Evolutionary conservation across 2,888 invertebrate genomes (phyloP).

Genomic region (Tanypteryx hageni): DNA sequence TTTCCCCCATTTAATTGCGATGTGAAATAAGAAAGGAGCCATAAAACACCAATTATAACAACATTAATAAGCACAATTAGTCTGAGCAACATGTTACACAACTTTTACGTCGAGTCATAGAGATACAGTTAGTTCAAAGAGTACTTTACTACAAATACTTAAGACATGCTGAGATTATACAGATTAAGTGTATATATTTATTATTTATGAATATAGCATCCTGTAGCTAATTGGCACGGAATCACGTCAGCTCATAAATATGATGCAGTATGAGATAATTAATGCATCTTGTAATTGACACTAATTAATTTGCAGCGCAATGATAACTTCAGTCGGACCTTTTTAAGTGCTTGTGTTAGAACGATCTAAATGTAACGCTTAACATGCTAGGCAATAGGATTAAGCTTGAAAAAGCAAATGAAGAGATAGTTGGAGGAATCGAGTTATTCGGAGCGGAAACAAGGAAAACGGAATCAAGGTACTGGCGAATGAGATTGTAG

Average conservation of each 20-base stretch:
- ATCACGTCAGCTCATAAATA: neutral
- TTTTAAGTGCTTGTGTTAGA: neutral
- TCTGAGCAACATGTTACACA: slow-evolving; percentile 49
- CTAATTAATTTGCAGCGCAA: neutral
- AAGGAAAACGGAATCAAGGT: neutral
- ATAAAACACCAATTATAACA: slow-evolving; percentile 31
- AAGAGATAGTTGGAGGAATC: neutral
- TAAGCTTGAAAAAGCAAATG: neutral
- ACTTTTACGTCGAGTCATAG: neutral
- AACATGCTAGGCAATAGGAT: neutral
- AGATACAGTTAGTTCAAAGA: neutral
- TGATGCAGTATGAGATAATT: neutral
- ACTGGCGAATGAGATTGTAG: too few relatives aligned
- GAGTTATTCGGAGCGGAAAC: neutral
- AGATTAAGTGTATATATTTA: neutral
- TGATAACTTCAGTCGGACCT: neutral
- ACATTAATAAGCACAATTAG: slow-evolving; percentile 57
- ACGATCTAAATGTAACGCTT: neutral
- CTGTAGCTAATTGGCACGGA: slow-evolving; percentile 22
- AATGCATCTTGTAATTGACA: slow-evolving; percentile 8
- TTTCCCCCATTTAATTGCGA: slow-evolving; percentile 40
- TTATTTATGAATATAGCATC: neutral
- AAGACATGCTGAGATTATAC: neutral
- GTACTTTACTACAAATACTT: neutral
- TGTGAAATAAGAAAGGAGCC: slow-evolving; percentile 50